These are phyloP conservation scores for Anguilla marmorata DNA, from an alignment of 2,797 vertebrate species.

Conservation along the genomic window DNA sequence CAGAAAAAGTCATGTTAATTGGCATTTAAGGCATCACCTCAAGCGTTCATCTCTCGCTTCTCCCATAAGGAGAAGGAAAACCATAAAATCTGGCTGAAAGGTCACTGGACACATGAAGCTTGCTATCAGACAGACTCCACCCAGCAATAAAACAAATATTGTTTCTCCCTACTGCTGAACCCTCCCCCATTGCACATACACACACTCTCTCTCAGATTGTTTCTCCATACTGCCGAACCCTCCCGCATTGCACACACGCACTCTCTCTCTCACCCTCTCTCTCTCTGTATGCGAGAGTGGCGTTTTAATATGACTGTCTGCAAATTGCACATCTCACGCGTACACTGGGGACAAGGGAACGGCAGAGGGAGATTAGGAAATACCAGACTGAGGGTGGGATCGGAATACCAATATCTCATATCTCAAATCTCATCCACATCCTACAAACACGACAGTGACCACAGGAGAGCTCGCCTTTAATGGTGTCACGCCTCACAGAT, in stretches of 20 bases:
- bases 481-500: not conserved
- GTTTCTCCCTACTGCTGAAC: not conserved
- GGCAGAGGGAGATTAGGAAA: constrained; percentile 18
- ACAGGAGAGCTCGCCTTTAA: not conserved
- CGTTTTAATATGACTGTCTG: constrained; percentile 19
- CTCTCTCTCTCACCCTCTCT: not conserved
- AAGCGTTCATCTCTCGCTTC: not conserved
- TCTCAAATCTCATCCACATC: not conserved
- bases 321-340: constrained; percentile 24
- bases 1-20: not conserved
- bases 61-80: not conserved
- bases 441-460: not conserved
- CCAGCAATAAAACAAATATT: constrained; percentile 1
- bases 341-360: not conserved
- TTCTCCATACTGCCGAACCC: not conserved
- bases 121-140: constrained; percentile 23
- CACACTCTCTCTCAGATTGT: not conserved
- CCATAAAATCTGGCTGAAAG: constrained; percentile 18
- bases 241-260: not conserved
- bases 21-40: not conserved
- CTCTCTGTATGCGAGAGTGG: not conserved
- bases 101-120: not conserved
- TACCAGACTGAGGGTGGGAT: constrained; percentile 16
- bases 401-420: constrained; percentile 13
- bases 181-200: not conserved